Base-by-base conservation (phyloP, 2,113 vertebrate species). In the Helogale parvula region DNA sequence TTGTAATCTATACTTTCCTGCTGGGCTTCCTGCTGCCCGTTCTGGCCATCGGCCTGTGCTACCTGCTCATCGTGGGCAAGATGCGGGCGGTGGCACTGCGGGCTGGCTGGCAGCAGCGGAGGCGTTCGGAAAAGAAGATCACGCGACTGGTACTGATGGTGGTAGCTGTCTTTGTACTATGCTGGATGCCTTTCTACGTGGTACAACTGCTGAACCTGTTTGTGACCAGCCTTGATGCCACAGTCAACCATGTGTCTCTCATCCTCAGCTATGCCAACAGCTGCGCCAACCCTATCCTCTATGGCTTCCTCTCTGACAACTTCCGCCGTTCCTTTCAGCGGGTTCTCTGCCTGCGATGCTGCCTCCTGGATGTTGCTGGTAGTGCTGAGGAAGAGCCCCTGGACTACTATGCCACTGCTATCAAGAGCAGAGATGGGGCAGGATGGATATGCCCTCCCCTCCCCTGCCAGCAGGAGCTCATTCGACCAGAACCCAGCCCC, bases 191-290 rank as follows among this genome's bases (percentile, higher is more conserved):
- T 0, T 99, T 99, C 95, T 99, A 99, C 4, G 84, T 98, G 15
- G 98, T 99, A 47, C 99, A 99, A 89, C 98, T 99, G 23, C 97
- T 99, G 88, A 99, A 99, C 97, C 98, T 99, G 38, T 98, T 99
- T 45, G 97, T 99, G 80, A 99, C 99, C 0, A 97, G 98, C 13
- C 99, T 99, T 71, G 98, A 99, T 82, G 98, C 98, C 35, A 98
- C 98, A 0, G 95, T 99, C 79, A 99, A 99, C 98, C 98, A 98
- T 50, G 98, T 99, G 86, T 99, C 99, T 7, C 99, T 99, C 11
- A 99, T 99, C 74, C 99, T 99, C 66, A 99, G 99, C 4, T 99
- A 99, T 3, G 98, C 99, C 45, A 99, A 99, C 98, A 99, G 99
- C 94, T 99, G 99, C 0, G 99, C 99, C 76, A 99, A 99, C 95